Evolutionary conservation across 1,140 invertebrate genomes (phyloP).

Genomic region (Lepidotrigona ventralis): DNA sequence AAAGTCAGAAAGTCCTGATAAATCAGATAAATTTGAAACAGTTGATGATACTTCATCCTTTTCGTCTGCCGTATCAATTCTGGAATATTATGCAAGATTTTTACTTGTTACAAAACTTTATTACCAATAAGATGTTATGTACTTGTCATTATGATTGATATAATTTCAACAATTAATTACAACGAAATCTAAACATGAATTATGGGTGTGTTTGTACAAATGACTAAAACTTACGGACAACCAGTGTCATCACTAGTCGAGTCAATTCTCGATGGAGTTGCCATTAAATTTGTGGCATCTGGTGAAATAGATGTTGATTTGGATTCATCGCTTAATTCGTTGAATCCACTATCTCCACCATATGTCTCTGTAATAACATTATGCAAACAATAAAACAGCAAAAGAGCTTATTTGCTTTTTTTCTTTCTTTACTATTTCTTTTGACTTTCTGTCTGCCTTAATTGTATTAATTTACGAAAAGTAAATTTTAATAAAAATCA

Average conservation of each 20-base stretch:
- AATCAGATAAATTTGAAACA: constrained; percentile 86
- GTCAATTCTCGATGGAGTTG: constrained; percentile 71
- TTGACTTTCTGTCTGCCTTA: background rate
- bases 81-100: constrained; percentile 51
- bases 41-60: constrained; percentile 85
- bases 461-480: background rate
- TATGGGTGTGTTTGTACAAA: background rate
- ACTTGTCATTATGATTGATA: background rate
- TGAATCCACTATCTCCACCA: constrained; percentile 73
- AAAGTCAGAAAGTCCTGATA: constrained; percentile 84
- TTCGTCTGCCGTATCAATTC: constrained; percentile 78
- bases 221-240: constrained; percentile 74
- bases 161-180: background rate
- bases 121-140: background rate
- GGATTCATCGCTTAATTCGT: constrained; percentile 73
- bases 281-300: constrained; percentile 69
- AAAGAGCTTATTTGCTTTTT: background rate
- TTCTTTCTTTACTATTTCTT: background rate
- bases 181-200: background rate
- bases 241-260: constrained; percentile 76
- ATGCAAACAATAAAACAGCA: background rate
- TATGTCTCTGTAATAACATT: constrained; percentile 69
- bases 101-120: too few relatives aligned
- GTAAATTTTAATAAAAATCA: background rate
- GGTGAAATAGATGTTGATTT: constrained; percentile 74